Percentiles rank a stretch among this genome's conserved stretches.
Evolutionary conservation across 2,888 invertebrate species (phyloP).

Genomic region (Dolichopus griseipennis): DNA sequence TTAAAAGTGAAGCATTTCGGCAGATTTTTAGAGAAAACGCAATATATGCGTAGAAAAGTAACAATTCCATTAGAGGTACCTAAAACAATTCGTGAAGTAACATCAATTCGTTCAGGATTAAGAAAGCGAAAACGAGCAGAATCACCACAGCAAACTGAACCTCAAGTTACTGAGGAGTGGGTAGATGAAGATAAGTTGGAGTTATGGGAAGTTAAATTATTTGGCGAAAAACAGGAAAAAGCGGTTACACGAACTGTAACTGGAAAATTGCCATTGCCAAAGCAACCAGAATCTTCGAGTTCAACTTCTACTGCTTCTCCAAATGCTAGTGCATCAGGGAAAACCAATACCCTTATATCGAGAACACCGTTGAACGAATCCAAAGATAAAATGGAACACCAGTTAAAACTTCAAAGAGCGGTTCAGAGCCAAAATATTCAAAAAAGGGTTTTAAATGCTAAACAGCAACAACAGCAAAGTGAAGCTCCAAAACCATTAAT

Average conservation of each 20-base stretch:
- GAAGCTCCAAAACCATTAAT: constrained; percentile 21
- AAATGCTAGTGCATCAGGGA: constrained; percentile 29
- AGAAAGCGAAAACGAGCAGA: constrained; percentile 88
- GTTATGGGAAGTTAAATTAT: constrained; percentile 92
- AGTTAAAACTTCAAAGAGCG: constrained; percentile 75
- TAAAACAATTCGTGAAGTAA: constrained; percentile 86
- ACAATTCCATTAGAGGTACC: constrained; percentile 90
- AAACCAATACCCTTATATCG: constrained; percentile 24
- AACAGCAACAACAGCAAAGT: constrained; percentile 43
- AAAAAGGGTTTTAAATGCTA: constrained; percentile 62
- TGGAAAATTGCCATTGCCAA: constrained; percentile 52
- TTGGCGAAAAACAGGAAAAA: constrained; percentile 71
- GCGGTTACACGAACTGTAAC: constrained; percentile 68
- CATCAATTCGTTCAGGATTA: constrained; percentile 86
- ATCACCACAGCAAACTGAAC: constrained; percentile 88
- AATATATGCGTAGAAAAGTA: constrained; percentile 86
- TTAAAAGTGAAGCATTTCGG: constrained; percentile 82
- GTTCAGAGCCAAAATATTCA: constrained; percentile 89
- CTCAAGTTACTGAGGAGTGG: constrained; percentile 92
- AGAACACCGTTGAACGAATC: constrained; percentile 64
- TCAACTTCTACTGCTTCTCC: constrained; percentile 20
- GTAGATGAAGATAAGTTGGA: constrained; percentile 92
- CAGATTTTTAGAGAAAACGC: constrained; percentile 78
- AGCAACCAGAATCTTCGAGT: constrained; percentile 22
- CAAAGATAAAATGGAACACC: constrained; percentile 86